phyloP scores from a whole-genome alignment of 1,140 invertebrate species.

The Choristoneura fumiferana region DNA sequence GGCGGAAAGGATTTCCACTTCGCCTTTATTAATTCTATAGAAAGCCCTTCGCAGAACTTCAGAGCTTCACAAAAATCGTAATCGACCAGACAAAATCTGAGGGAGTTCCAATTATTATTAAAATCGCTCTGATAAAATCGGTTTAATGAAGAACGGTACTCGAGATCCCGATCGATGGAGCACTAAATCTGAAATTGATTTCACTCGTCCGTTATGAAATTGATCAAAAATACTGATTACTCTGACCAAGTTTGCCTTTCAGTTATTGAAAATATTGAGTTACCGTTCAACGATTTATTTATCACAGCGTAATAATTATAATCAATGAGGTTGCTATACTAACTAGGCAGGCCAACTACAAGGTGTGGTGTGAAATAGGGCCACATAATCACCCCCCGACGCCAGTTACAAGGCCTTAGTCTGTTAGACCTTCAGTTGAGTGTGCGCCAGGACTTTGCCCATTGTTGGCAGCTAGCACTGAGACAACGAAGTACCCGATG shows the following conservation, averaged over 20 bases:
- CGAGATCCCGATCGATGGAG: conserved; percentile 54
- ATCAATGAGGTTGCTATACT: too few relatives aligned
- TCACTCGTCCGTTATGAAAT: conserved; percentile 55
- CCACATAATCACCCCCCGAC: too few relatives aligned
- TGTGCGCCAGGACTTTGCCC: too few relatives aligned
- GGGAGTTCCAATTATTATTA: conserved; percentile 72
- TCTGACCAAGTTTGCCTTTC: conserved; percentile 44
- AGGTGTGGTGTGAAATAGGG: too few relatives aligned
- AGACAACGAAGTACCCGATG: too few relatives aligned
- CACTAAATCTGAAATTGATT: conserved; percentile 68
- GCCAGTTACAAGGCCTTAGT: too few relatives aligned
- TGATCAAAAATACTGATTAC: conserved; percentile 42
- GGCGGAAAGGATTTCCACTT: background rate
- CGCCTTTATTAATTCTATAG: background rate
- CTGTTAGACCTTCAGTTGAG: too few relatives aligned
- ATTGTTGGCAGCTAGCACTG: too few relatives aligned
- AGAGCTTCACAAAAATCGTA: conserved; percentile 52
- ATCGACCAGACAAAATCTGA: conserved; percentile 59
- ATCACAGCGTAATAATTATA: too few relatives aligned
- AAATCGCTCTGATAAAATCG: conserved; percentile 71
- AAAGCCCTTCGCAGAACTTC: conserved; percentile 21
- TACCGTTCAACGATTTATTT: too few relatives aligned
- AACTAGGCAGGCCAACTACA: too few relatives aligned
- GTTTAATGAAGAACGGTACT: conserved; percentile 71
- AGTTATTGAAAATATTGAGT: conserved; percentile 21